Evolutionary conservation across 2,888 invertebrate genomes (phyloP), one percentile per base, ranked within the genome.

Genomic region (Lamellibrachia columna): DNA sequence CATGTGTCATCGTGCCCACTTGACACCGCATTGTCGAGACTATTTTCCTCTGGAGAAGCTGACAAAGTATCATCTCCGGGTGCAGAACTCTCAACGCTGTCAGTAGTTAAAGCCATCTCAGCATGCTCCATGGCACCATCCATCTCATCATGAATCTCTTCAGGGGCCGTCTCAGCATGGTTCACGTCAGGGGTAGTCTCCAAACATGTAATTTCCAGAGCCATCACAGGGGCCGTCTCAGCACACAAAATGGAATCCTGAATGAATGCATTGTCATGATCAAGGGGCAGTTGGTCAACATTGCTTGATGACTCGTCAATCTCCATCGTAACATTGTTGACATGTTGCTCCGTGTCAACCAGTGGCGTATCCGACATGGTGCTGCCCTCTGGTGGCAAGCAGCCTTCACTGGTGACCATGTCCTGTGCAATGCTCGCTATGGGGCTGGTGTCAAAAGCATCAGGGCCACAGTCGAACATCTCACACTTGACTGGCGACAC

Each of bases 191-290:
- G 22, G 15, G 75, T 75, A 6, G 75, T 75, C 75, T 75, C 75
- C 75, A 75, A 75, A 75, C 22, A 2, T 22, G 75, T 75, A 9
- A 28, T 53, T n/a, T 92, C 92, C 90, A 40, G 60, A 40, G 60
- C 52, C 3, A 40, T 52, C 22, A n/a, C 91, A 11, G 52, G 40
- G 52, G 22, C 91, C 0, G 15, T 28, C 22, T 91, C 91, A 52
- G 52, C 22, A 53, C 40, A 55, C 90, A 93, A 91, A 52, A 93
- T 90, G 40, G 93, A 93, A 52, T 93, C 93, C 52, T 93, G 91
- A 9, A 93, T 93, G 92, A 93, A 94, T 6, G 94, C 94, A n/a
- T 92, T 92, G 53, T 94, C 93, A 53, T 93, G 93, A 28, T 93
- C 94, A 75, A 75, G 75, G 6, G 75, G 75, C 75, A 75, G 22